A percentile compares a stretch with the other conserved stretches of the same genome.
phyloP scores from a whole-genome alignment of 2,113 vertebrate genomes.

The Eulemur rufifrons region DNA sequence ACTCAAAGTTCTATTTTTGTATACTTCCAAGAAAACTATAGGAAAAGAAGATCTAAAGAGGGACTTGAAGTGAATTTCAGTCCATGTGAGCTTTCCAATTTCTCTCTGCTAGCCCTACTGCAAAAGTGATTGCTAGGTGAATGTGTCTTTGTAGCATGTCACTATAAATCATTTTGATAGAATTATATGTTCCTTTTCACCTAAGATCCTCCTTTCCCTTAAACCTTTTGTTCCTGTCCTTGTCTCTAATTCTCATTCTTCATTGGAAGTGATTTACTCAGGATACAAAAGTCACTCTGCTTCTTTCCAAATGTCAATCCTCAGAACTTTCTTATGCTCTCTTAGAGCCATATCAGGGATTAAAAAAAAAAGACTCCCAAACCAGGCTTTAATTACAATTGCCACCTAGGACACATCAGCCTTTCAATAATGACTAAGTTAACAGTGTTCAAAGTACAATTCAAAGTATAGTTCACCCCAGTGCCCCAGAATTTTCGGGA shows the following conservation, averaged over 20 bases:
- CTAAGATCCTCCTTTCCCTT: conserved; percentile 32
- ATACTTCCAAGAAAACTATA: neutral
- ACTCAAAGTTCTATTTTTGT: neutral
- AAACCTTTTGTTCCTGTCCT: conserved; percentile 12
- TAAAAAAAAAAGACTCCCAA: neutral
- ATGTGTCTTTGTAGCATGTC: conserved; percentile 7
- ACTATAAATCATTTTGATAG: conserved; percentile 43
- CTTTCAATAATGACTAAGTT: neutral
- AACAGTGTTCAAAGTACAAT: neutral
- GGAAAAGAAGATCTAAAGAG: conserved; percentile 1
- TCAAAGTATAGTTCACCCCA: neutral
- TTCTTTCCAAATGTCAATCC: conserved; percentile 55
- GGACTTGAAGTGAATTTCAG: neutral
- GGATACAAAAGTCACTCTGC: conserved; percentile 54
- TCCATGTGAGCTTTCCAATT: neutral
- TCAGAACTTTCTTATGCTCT: conserved; percentile 34
- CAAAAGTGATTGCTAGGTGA: conserved; percentile 25
- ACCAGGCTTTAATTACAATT: conserved; percentile 34
- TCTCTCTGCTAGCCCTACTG: neutral
- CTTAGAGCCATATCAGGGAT: neutral
- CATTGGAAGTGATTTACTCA: conserved; percentile 55
- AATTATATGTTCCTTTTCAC: conserved; percentile 28
- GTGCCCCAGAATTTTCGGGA: conserved; percentile 10
- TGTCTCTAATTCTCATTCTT: conserved; percentile 53
- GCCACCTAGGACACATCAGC: neutral